These are phyloP conservation scores for Lytechinus pictus DNA, from an alignment of 35 echinoderm and acorn worm genomes.

Conservation along the genomic window DNA sequence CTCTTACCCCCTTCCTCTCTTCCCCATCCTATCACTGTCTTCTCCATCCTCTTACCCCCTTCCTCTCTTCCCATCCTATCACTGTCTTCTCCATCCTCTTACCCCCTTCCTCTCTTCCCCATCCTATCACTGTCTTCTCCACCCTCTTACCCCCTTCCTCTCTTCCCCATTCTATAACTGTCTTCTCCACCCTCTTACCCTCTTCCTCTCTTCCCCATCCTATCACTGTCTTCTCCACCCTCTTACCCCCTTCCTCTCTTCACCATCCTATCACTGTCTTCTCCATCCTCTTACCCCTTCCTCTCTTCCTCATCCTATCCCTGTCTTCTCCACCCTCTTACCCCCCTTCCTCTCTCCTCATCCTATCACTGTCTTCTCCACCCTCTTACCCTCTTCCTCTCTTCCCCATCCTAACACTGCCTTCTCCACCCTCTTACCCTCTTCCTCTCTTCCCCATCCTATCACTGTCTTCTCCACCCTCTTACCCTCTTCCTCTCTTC, in stretches of 20 bases:
- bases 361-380: background rate
- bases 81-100: background rate
- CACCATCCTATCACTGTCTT: background rate
- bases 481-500: no score
- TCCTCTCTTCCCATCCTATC: background rate
- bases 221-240: background rate
- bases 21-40: background rate
- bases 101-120: background rate
- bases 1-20: background rate
- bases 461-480: no score
- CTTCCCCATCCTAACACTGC: background rate
- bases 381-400: background rate
- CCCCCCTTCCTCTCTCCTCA: background rate
- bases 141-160: background rate
- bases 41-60: background rate
- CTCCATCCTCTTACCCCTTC: background rate
- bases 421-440: no score
- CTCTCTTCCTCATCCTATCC: background rate
- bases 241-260: background rate
- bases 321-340: no score
- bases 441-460: no score
- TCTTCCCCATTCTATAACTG: background rate
- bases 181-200: background rate
- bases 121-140: background rate
- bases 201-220: background rate